phyloP scores from a whole-genome alignment of 2,797 vertebrate species.

The Anableps anableps region DNA sequence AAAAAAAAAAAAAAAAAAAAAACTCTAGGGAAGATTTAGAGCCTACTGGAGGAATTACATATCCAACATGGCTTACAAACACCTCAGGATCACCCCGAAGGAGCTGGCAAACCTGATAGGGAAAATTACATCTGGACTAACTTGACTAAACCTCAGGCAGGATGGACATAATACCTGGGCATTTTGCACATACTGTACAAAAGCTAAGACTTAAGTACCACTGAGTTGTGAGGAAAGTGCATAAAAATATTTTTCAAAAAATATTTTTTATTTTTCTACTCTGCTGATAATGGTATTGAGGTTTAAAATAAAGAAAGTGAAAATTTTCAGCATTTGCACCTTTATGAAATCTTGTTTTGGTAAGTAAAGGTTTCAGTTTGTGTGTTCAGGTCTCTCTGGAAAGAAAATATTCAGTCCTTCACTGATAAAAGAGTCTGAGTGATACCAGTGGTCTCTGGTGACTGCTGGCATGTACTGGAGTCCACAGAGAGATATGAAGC shows the following conservation, averaged over 20 bases:
- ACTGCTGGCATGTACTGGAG: constrained; percentile 6
- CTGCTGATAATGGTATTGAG: neutral
- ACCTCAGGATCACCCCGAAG: constrained; percentile 7
- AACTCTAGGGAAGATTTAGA: neutral
- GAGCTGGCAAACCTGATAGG: neutral
- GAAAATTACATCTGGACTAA: constrained; percentile 8
- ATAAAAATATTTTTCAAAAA: neutral
- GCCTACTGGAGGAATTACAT: constrained; percentile 14
- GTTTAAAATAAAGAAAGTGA: neutral
- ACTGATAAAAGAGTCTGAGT: constrained; percentile 11
- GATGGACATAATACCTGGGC: neutral
- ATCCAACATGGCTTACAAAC: constrained; percentile 20
- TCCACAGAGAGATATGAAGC: constrained; percentile 18
- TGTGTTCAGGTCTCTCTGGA: neutral
- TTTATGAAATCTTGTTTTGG: neutral
- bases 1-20: neutral
- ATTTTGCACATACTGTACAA: neutral
- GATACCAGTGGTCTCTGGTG: constrained; percentile 10
- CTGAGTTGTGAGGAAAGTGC: constrained; percentile 6
- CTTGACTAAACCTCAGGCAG: neutral
- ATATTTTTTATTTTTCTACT: neutral
- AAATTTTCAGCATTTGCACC: neutral
- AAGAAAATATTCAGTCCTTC: neutral
- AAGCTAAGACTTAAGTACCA: constrained; percentile 12
- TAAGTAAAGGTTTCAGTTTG: neutral